phyloP scores from a whole-genome alignment of 2,113 vertebrate genomes.

The Ptyas mucosa region DNA sequence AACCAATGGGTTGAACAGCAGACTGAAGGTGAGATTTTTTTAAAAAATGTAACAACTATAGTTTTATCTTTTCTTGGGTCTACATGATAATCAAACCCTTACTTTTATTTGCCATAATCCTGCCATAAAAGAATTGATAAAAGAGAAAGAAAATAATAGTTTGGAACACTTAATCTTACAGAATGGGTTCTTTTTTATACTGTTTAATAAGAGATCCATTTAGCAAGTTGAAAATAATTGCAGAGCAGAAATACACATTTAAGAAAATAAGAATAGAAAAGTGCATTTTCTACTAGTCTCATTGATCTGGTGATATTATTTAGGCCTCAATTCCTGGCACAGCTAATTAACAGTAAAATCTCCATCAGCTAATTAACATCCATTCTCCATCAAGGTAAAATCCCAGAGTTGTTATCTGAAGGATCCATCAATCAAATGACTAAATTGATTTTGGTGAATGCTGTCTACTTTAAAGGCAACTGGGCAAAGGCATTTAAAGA shows the following conservation, averaged over 20 bases:
- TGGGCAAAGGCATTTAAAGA: constrained; percentile 78
- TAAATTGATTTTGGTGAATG: constrained; percentile 85
- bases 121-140: background rate
- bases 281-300: background rate
- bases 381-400: constrained; percentile 78
- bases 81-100: background rate
- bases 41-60: background rate
- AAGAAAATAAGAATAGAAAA: background rate
- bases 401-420: constrained; percentile 81
- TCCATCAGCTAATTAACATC: too few species aligned
- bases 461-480: constrained; percentile 92
- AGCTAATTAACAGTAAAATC: background rate
- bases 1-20: constrained; percentile 88
- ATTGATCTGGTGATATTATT: too few species aligned
- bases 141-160: background rate
- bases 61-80: background rate
- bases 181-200: background rate
- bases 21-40: constrained; percentile 77
- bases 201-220: background rate
- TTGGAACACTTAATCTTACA: background rate
- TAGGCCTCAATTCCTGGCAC: background rate
- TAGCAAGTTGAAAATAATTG: background rate
- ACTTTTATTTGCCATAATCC: background rate
- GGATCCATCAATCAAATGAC: constrained; percentile 73
- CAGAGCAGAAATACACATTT: background rate